Percentiles rank a stretch among this genome's conserved stretches.
Conservation (phyloP, 2,888 invertebrate genomes). For the Ichneumoninae sp. region DNA sequence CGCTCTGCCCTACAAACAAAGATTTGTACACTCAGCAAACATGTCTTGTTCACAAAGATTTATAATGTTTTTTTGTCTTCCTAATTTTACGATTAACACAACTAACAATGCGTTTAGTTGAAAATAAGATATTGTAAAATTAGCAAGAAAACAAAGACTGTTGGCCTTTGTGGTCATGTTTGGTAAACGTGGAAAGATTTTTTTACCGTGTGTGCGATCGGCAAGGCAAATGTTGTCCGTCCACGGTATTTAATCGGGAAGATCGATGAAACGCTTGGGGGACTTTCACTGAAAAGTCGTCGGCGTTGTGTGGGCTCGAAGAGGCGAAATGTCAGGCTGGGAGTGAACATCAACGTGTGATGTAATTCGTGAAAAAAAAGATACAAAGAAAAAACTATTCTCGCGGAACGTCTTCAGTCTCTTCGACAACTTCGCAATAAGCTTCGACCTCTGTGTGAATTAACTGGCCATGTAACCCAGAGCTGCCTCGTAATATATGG, state of each 20-base stretch:
- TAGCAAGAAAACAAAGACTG: background rate
- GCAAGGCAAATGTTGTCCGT: slow-evolving; percentile 3
- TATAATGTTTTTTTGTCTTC: background rate
- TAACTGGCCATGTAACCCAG: background rate
- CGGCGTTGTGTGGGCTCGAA: slow-evolving; percentile 27
- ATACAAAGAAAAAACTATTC: background rate
- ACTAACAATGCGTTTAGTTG: background rate
- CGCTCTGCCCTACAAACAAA: too few relatives aligned
- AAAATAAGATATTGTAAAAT: background rate
- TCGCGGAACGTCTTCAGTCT: background rate
- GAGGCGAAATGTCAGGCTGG: slow-evolving; percentile 54
- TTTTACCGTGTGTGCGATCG: slow-evolving; percentile 11
- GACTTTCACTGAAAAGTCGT: slow-evolving; percentile 58
- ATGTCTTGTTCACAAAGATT: too few relatives aligned
- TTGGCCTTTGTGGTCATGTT: background rate
- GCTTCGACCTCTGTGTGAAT: background rate
- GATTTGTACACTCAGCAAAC: too few relatives aligned
- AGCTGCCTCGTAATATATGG: background rate
- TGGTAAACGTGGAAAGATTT: background rate
- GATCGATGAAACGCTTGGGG: slow-evolving; percentile 16
- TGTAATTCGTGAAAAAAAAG: slow-evolving; percentile 35
- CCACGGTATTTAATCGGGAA: slow-evolving; percentile 19
- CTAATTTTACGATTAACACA: background rate
- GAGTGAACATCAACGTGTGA: slow-evolving; percentile 32
- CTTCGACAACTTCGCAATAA: slow-evolving; percentile 13